These are phyloP conservation scores for Zaprionus tsacasi DNA, from an alignment of 1,140 invertebrate species.

Conservation along the genomic window DNA sequence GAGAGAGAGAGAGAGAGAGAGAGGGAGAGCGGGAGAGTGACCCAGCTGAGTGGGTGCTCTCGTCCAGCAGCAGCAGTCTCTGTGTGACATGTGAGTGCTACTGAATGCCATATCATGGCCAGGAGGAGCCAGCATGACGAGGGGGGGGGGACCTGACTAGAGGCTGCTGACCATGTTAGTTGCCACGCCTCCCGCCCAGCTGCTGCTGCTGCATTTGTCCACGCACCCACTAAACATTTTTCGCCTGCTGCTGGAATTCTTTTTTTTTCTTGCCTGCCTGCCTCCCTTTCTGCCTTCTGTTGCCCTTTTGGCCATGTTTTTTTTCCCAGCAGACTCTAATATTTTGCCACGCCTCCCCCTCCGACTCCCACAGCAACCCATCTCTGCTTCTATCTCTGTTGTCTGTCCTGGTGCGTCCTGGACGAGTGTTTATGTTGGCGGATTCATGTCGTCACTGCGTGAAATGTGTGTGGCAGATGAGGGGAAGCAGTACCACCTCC, in stretches of 20 bases:
- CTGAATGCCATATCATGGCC: slow-evolving; percentile 69
- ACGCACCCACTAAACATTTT: slow-evolving; percentile 56
- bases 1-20: slow-evolving; percentile 2
- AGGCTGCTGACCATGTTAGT: slow-evolving; percentile 18
- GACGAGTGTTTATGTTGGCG: slow-evolving; percentile 77
- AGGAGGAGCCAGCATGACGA: slow-evolving; percentile 27
- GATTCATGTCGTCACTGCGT: slow-evolving; percentile 81
- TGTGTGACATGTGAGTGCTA: slow-evolving; percentile 60
- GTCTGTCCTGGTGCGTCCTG: slow-evolving; percentile 58
- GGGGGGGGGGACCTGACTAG: background rate
- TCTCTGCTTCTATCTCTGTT: background rate
- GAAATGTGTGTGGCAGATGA: slow-evolving; percentile 78
- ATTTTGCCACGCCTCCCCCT: slow-evolving; percentile 43
- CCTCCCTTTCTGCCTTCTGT: slow-evolving; percentile 41
- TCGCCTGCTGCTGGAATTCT: slow-evolving; percentile 24
- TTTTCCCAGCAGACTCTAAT: slow-evolving; percentile 38
- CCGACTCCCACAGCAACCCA: background rate
- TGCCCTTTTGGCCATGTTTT: slow-evolving; percentile 47
- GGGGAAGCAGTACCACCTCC: slow-evolving; percentile 17
- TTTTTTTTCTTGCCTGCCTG: slow-evolving; percentile 30
- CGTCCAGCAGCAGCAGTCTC: slow-evolving; percentile 13
- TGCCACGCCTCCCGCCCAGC: slow-evolving; percentile 9
- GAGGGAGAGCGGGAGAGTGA: background rate
- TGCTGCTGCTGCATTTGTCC: slow-evolving; percentile 49
- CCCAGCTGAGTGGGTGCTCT: background rate